Evolutionary conservation across 2,888 invertebrate species (phyloP).

Genomic region (Tryphoninae sp.): DNA sequence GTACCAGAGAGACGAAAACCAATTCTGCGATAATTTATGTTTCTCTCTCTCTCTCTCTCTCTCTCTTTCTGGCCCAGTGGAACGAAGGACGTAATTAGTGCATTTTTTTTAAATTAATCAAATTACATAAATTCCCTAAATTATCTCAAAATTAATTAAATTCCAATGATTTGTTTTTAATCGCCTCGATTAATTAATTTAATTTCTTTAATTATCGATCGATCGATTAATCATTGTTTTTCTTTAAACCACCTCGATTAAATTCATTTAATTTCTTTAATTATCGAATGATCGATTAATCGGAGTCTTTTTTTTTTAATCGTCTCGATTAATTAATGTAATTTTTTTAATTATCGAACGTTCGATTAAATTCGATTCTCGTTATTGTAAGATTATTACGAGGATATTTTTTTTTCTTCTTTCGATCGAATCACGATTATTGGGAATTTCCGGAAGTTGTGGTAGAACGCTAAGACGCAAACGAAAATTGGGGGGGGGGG

Average conservation of each 20-base stretch:
- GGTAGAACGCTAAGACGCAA: not conserved
- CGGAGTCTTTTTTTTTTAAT: not conserved
- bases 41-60: too few relatives aligned
- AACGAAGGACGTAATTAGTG: not conserved
- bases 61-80: not conserved
- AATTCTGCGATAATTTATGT: not conserved
- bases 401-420: not conserved
- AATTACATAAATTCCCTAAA: too few relatives aligned
- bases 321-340: not conserved
- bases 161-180: not conserved
- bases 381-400: not conserved
- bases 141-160: not conserved
- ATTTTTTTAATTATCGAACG: not conserved
- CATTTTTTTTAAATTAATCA: not conserved
- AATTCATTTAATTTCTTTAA: not conserved
- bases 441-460: not conserved
- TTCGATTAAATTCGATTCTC: not conserved
- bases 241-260: not conserved
- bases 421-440: not conserved
- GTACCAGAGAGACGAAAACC: not conserved
- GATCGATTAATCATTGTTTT: not conserved
- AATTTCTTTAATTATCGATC: not conserved
- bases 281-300: not conserved
- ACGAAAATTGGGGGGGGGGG: constrained; percentile 36
- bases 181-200: not conserved